Base-by-base conservation (phyloP, 1,140 invertebrate species). In the Sitodiplosis mosellana region DNA sequence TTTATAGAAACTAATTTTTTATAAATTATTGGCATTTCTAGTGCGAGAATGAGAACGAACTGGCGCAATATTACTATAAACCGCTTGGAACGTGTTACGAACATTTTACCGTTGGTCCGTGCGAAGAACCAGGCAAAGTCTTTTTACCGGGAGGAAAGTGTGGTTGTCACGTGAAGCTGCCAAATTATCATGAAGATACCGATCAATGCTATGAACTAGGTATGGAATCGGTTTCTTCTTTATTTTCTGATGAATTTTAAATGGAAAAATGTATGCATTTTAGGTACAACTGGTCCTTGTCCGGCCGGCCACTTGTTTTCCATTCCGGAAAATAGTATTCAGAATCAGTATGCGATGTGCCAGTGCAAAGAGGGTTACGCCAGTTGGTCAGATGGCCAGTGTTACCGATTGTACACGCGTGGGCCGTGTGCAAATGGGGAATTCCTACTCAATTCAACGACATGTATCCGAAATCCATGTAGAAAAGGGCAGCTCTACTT, bases 101-200 rank as follows among this genome's bases (percentile, higher is more conserved):
- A 53, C 80, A 83, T 57, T 86, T 78, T 54, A 79, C 80, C 0
- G 73, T 71, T 52, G 84, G 83, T 1, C 83, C 83, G 4, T 87
- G 84, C 56, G 72, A 72, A 33, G 75, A 78, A 56, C 68, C 67
- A 2, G 83, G 84, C 0, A 72, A 79, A 57, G 61, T 87, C 36
- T 86, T 86, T 59, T 60, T 87, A 47, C 81, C 83, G 0, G 76
- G 76, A 6, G 74, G 75, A 1, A 65, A 61, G 3, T 87, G 84
- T 55, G 82, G 81, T 19, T 87, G 84, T 53, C 69, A 77, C 47
- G 51, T 60, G 2, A 65, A 73, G 49, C 54, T 87, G 52, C 78
- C 81, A 2, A 80, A 87, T 54, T 87, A 79, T 60, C 72, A 85
- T 55, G 68, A 72, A 19, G 59, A 65, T 0, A 80, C 75, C 15